Evolutionary conservation across 2,888 invertebrate species (phyloP).

Genomic region (Eilema griseolum): DNA sequence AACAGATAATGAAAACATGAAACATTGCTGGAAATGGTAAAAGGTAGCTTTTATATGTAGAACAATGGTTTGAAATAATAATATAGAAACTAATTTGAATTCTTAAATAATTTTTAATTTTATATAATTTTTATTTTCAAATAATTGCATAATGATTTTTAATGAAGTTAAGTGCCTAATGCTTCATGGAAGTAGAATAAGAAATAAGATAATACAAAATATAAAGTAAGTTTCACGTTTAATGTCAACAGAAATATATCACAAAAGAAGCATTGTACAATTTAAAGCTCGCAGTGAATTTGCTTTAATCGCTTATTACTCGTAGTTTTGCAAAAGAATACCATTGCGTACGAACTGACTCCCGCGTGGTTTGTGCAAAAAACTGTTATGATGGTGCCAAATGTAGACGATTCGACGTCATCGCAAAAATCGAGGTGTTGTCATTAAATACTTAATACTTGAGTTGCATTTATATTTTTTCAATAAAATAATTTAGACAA

Average conservation of each 20-base stretch:
- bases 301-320: constrained; percentile 67
- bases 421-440: background rate
- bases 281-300: constrained; percentile 48
- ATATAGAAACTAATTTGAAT: too few species aligned
- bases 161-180: too few species aligned
- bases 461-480: background rate
- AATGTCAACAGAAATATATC: constrained; percentile 34
- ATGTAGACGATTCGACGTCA: constrained; percentile 29
- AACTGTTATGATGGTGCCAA: constrained; percentile 42
- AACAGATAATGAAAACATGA: too few species aligned
- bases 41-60: too few species aligned
- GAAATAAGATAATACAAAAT: background rate
- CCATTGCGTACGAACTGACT: constrained; percentile 55
- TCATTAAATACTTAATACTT: background rate
- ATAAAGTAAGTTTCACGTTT: constrained; percentile 20
- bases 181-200: too few species aligned
- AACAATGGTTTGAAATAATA: too few species aligned
- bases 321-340: constrained; percentile 65
- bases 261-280: constrained; percentile 32
- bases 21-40: too few species aligned
- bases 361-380: constrained; percentile 57
- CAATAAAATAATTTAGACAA: background rate
- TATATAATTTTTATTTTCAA: too few species aligned
- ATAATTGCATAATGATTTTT: too few species aligned
- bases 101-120: too few species aligned